phyloP scores from a whole-genome alignment of 2,797 vertebrate genomes.

The Euphonia xanthogaster region DNA sequence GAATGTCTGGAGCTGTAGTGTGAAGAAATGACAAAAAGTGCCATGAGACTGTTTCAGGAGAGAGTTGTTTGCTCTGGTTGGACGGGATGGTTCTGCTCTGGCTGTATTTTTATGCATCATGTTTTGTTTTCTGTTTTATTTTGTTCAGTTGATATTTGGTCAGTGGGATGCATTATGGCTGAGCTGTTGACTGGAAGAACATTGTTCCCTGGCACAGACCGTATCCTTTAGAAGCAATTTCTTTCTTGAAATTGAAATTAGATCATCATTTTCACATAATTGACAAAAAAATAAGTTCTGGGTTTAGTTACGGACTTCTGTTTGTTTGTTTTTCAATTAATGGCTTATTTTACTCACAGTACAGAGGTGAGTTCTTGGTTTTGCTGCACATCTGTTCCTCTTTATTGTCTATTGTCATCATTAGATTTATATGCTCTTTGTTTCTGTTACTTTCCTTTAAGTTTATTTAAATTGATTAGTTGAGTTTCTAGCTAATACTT shows the following conservation, averaged over 20 bases:
- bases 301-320: neutral
- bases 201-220: conserved; percentile 96
- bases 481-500: neutral
- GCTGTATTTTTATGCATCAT: neutral
- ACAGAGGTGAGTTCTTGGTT: neutral
- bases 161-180: conserved; percentile 99
- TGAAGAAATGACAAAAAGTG: neutral
- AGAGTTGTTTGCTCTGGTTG: neutral
- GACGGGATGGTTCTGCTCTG: neutral
- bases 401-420: neutral
- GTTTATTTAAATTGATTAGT: neutral
- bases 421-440: neutral
- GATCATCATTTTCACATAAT: neutral
- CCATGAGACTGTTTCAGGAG: neutral
- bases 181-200: conserved; percentile 96
- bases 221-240: conserved; percentile 89
- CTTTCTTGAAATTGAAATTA: neutral
- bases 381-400: neutral
- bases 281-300: neutral
- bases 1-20: neutral
- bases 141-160: conserved; percentile 97
- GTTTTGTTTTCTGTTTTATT: conserved; percentile 18
- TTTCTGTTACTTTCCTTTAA: neutral
- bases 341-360: neutral
- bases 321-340: neutral